These are phyloP conservation scores for Motacilla tschutschensis DNA, from an alignment of 2,113 vertebrate species.

Conservation along the genomic window DNA sequence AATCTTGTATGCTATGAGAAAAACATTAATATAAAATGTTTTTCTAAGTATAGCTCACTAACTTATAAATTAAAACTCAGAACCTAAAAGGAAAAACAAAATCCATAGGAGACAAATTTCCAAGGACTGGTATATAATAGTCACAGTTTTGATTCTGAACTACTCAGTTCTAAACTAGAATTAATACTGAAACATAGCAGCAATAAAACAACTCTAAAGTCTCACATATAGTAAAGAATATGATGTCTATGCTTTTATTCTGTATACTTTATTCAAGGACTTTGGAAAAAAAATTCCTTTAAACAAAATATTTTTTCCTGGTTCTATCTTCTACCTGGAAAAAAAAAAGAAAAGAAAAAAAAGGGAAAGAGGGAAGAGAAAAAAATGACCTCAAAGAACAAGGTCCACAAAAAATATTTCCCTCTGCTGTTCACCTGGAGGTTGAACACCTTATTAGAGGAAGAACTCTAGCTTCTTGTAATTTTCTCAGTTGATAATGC, in stretches of 20 bases:
- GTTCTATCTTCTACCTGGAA: fast-evolving
- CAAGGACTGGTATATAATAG: background rate
- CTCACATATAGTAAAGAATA: background rate
- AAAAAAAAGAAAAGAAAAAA: fast-evolving
- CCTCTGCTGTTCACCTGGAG: background rate
- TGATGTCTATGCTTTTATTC: background rate
- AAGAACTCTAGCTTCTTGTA: background rate
- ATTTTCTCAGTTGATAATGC: background rate
- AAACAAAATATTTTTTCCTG: background rate
- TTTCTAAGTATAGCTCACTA: background rate
- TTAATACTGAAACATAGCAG: background rate
- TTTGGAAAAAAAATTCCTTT: background rate
- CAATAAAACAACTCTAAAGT: background rate
- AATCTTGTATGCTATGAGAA: background rate
- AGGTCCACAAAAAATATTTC: background rate
- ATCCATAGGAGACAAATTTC: background rate
- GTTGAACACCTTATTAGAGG: background rate
- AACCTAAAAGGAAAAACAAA: background rate
- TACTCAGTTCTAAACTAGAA: background rate
- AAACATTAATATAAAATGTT: background rate
- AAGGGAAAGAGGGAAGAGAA: background rate
- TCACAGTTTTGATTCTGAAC: background rate
- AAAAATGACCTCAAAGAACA: background rate
- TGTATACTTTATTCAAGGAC: background rate
- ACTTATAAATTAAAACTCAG: background rate